phyloP scores from a whole-genome alignment of 2,888 invertebrate genomes.

The Apamea anceps region DNA sequence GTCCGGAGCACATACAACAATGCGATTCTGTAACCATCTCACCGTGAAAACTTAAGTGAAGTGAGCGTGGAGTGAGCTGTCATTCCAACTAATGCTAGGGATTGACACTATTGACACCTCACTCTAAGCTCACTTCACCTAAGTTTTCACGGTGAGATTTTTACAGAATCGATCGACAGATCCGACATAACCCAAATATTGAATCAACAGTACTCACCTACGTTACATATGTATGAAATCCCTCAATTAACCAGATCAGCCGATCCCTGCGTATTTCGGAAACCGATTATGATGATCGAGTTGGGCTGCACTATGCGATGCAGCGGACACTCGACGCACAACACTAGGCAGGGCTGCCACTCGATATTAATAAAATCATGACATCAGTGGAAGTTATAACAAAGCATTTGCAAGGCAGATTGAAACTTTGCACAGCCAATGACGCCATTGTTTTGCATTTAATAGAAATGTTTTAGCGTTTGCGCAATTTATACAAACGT shows the following conservation, averaged over 20 bases:
- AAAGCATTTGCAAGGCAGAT: slow-evolving; percentile 46
- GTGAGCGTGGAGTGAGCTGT: too few relatives aligned
- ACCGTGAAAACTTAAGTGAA: too few relatives aligned
- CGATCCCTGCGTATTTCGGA: slow-evolving; percentile 34
- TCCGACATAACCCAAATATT: slow-evolving; percentile 2
- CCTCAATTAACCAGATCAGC: slow-evolving; percentile 15
- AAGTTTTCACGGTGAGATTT: too few relatives aligned
- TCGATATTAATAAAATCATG: slow-evolving; percentile 20
- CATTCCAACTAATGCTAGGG: too few relatives aligned
- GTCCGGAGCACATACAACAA: too few relatives aligned
- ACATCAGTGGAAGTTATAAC: slow-evolving; percentile 20
- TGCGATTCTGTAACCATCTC: too few relatives aligned
- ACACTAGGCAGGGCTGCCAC: slow-evolving; percentile 52
- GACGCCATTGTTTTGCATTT: slow-evolving; percentile 42
- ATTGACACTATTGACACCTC: too few relatives aligned
- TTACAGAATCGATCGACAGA: too few relatives aligned
- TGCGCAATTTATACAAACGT: background rate
- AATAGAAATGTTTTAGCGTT: slow-evolving; percentile 24
- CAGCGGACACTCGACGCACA: slow-evolving; percentile 38
- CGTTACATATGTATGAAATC: slow-evolving; percentile 11
- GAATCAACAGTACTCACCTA: slow-evolving; percentile 5
- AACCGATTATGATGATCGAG: slow-evolving; percentile 50
- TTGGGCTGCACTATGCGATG: slow-evolving; percentile 36
- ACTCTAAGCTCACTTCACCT: too few relatives aligned
- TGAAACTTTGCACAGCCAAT: slow-evolving; percentile 16